These are phyloP conservation scores for Atta colombica DNA, from an alignment of 1,140 invertebrate genomes.

Conservation along the genomic window DNA sequence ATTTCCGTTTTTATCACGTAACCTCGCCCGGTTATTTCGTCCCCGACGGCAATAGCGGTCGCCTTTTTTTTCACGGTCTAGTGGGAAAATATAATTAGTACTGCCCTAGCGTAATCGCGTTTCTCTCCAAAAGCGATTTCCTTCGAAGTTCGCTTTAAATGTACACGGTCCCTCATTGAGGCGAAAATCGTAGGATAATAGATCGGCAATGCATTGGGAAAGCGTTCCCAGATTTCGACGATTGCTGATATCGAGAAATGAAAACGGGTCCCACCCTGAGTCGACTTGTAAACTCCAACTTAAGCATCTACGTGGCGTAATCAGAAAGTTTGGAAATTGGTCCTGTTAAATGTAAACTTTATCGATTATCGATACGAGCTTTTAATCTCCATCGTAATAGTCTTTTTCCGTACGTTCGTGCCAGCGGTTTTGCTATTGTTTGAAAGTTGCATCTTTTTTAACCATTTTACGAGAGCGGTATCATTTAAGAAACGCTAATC, in stretches of 20 bases:
- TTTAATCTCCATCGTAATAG: neutral
- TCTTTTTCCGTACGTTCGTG: neutral
- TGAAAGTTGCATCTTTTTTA: slow-evolving; percentile 2
- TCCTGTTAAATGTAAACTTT: slow-evolving; percentile 33
- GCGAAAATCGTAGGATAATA: neutral
- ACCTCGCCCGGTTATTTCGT: slow-evolving; percentile 45
- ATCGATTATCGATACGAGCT: slow-evolving; percentile 27
- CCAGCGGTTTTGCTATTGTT: neutral
- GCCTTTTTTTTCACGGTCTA: slow-evolving; percentile 28
- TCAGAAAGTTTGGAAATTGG: slow-evolving; percentile 25
- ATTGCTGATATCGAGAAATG: slow-evolving; percentile 29
- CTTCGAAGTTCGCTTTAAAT: slow-evolving; percentile 6
- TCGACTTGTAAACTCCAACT: slow-evolving; percentile 13
- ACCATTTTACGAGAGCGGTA: neutral
- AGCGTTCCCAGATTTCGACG: neutral
- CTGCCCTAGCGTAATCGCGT: neutral
- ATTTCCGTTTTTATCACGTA: slow-evolving; percentile 51
- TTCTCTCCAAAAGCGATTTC: neutral
- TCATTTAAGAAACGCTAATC: neutral
- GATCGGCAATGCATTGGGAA: neutral
- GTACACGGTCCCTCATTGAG: neutral
- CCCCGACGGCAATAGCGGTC: slow-evolving; percentile 14
- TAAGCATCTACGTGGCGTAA: neutral
- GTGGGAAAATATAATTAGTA: slow-evolving; percentile 50
- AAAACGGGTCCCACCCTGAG: neutral